Percentiles rank a stretch among this genome's conserved stretches.
Evolutionary conservation across 2,113 vertebrate genomes (phyloP).

Genomic region (Chamaea fasciata): DNA sequence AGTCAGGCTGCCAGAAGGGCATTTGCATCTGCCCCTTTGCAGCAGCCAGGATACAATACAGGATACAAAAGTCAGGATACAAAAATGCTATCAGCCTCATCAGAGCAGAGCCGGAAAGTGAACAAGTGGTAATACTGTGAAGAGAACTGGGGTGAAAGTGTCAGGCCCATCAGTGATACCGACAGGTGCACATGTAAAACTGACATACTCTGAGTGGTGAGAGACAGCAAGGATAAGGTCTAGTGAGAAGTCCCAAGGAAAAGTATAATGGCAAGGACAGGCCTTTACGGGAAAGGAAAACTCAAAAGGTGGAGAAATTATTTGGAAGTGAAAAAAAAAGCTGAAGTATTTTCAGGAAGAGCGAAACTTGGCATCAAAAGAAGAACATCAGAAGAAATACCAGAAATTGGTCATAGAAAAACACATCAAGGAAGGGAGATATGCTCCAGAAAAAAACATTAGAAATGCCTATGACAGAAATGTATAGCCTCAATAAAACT

Average conservation of each 20-base stretch:
- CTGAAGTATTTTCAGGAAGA: background rate
- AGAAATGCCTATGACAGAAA: background rate
- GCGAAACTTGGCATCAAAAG: background rate
- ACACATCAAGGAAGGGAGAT: background rate
- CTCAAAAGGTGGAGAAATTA: background rate
- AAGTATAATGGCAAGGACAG: background rate
- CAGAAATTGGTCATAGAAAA: background rate
- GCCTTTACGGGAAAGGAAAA: background rate
- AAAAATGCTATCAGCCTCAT: background rate
- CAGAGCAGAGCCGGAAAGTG: background rate
- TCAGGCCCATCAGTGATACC: background rate
- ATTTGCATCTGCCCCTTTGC: background rate
- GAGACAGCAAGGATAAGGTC: background rate
- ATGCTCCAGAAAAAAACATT: background rate
- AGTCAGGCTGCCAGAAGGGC: background rate
- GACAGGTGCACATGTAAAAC: background rate
- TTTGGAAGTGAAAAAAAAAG: background rate
- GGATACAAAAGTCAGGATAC: background rate
- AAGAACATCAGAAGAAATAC: background rate
- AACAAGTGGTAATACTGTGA: background rate
- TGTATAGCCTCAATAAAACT: background rate
- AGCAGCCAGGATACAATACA: background rate
- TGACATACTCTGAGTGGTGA: background rate
- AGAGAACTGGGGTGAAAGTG: background rate
- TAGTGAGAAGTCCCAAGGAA: background rate